These are phyloP conservation scores for Rhinolophus sinicus DNA, from an alignment of 2,113 vertebrate species.

Conservation along the genomic window DNA sequence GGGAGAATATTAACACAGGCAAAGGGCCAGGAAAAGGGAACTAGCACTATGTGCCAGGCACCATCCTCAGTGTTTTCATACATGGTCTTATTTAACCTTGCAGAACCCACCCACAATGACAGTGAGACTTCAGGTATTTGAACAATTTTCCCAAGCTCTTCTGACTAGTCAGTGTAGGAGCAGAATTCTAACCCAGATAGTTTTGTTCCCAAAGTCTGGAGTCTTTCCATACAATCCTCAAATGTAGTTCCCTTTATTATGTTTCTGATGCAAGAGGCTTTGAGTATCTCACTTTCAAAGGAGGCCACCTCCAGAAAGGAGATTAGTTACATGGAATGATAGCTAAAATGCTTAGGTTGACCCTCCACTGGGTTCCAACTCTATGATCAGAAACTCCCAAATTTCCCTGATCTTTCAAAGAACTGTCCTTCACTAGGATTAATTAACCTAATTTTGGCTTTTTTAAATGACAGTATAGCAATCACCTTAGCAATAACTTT, in stretches of 20 bases:
- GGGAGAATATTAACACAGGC: background rate
- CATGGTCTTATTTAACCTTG: background rate
- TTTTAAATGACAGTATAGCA: background rate
- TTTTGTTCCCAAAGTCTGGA: background rate
- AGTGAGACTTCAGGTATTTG: background rate
- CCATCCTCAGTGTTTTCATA: background rate
- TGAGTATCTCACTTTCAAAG: background rate
- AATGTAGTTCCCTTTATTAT: background rate
- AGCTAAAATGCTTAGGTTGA: background rate
- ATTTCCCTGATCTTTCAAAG: background rate
- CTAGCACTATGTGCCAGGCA: background rate
- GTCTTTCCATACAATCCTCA: background rate
- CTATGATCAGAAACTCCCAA: background rate
- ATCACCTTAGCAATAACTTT: background rate
- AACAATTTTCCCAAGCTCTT: background rate
- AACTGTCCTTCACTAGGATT: background rate
- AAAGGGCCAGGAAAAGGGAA: background rate
- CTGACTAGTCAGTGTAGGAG: background rate
- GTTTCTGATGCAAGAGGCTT: background rate
- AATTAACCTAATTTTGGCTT: background rate
- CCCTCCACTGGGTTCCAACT: background rate
- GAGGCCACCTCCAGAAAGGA: background rate
- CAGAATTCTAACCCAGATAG: background rate
- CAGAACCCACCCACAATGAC: background rate
- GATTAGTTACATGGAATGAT: fast-evolving